Percentiles rank a stretch among this genome's conserved stretches.
Evolutionary conservation across 2,797 vertebrate species (phyloP).

Genomic region (Spheniscus humboldti): DNA sequence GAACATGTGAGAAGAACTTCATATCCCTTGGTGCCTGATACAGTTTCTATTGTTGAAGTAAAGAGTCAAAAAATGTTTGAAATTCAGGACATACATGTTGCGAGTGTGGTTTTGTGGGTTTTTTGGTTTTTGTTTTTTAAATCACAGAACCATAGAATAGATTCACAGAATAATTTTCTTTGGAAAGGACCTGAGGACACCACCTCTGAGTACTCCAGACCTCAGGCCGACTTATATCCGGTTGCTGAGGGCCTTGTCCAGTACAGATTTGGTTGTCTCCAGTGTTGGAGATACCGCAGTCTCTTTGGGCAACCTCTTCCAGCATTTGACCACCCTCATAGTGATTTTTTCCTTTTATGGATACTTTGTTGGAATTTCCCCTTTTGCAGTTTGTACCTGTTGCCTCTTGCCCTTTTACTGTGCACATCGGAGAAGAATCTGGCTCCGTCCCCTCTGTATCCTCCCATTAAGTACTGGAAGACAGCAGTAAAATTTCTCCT

Average conservation of each 20-base stretch:
- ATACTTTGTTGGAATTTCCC: neutral
- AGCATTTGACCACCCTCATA: neutral
- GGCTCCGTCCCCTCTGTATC: neutral
- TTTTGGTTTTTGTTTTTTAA: neutral
- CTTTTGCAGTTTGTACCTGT: neutral
- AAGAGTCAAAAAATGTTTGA: neutral
- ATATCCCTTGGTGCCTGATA: neutral
- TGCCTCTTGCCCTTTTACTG: neutral
- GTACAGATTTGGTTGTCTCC: neutral
- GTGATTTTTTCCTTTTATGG: neutral
- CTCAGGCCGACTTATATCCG: neutral
- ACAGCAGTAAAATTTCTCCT: neutral
- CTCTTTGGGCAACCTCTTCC: neutral
- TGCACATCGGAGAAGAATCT: neutral
- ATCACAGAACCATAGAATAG: neutral
- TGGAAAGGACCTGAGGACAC: neutral
- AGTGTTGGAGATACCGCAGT: neutral
- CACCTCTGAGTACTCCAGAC: neutral
- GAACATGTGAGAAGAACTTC: neutral
- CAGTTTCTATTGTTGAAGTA: neutral
- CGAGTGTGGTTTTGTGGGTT: neutral
- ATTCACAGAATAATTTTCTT: neutral
- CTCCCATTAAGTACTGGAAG: neutral
- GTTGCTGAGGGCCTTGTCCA: neutral
- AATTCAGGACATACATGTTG: neutral